A percentile compares a stretch with the other conserved stretches of the same genome.
Evolutionary conservation across 2,113 vertebrate genomes (phyloP).

Genomic region (Myotis lucifugus): DNA sequence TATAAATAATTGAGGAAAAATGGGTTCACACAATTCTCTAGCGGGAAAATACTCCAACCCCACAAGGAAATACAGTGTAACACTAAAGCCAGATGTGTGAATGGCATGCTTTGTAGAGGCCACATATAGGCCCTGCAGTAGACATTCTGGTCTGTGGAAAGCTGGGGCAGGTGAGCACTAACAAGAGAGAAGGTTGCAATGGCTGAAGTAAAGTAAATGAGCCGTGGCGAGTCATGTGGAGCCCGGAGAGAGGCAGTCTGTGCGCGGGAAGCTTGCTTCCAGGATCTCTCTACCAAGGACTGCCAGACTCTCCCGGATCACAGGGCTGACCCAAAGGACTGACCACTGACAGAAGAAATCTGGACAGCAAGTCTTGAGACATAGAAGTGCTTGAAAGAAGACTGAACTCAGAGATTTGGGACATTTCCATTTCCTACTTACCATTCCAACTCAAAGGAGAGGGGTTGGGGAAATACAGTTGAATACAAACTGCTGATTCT

Average conservation of each 20-base stretch:
- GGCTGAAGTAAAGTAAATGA: neutral
- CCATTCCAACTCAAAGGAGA: neutral
- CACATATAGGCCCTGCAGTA: rapidly evolving
- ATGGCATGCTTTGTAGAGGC: rapidly evolving
- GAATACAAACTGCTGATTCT: neutral
- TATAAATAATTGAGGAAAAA: neutral
- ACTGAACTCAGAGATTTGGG: neutral
- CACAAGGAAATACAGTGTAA: neutral
- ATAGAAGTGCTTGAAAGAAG: neutral
- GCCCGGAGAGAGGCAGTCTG: neutral
- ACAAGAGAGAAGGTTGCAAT: neutral
- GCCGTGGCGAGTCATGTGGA: rapidly evolving
- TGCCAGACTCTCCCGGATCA: neutral
- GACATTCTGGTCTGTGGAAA: neutral
- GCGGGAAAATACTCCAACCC: neutral
- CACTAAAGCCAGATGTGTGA: rapidly evolving
- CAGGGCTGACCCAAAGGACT: rapidly evolving
- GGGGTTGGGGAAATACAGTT: neutral
- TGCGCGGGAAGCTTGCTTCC: neutral
- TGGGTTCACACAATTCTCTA: neutral
- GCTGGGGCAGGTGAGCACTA: neutral
- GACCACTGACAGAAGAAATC: rapidly evolving
- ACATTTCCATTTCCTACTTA: neutral
- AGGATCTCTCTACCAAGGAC: neutral
- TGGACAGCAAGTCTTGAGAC: neutral